Evolutionary conservation across 2,888 invertebrate genomes (phyloP), one percentile per base, ranked within the genome.

Genomic region (Drosophila niveifrons): DNA sequence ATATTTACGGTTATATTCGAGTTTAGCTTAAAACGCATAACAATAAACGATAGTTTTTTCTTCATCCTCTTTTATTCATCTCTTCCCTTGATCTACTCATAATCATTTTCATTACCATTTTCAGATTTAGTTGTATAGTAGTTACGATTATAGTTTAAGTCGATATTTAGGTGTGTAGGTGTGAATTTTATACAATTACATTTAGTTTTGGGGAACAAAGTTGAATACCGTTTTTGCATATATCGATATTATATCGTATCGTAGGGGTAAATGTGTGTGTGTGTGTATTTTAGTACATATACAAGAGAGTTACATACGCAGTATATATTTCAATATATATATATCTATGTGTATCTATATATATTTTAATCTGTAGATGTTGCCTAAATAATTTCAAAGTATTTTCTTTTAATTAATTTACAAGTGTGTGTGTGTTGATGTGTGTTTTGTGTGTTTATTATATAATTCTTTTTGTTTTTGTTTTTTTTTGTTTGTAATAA

Each of bases 1-100:
- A 74, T 56, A 61, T 74, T 77, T 84, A 76, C 62, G 75, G 68
- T 80, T 82, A 76, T 78, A 80, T 74, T 76, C 82, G 78, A 82
- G 80, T 80, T 83, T 82, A 82, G 74, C 83, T 78, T 83, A 85
- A 71, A 83, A 83, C 86, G 83, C 80, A 85, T 85, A 85, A 82
- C 82, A 82, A 82, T 82, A 81, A 76, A 83, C 72, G 75, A 82
- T 82, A 58, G 58, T 82, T 66, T 82, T 66, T 75, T 53, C 36
- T 50, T 66, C 34, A 39, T 2, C 11, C 34, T 56, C 17, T 15
- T 48, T n/a, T 23, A 56, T 36, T 52, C 13, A 10, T 41, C 31
- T 41, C 56, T 11, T n/a, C 36, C 10, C 53, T 9, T 39, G 13
- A 23, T 58, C 23, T 75, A 62, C 15, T 44, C 31, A 39, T 36